Evolutionary conservation across 2,888 invertebrate species (phyloP).

Genomic region (Schizaphis graminum): DNA sequence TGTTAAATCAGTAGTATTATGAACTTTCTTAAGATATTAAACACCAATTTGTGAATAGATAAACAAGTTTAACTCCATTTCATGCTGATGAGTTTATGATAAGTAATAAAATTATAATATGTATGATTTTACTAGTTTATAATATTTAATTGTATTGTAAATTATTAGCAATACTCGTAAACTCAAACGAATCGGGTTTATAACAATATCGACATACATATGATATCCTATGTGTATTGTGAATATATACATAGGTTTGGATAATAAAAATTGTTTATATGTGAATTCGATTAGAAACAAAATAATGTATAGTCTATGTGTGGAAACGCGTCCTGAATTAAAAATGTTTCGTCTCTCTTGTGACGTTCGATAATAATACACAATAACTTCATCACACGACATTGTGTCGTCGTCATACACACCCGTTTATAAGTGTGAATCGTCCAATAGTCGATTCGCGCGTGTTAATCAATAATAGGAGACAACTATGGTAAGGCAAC

Average conservation of each 20-base stretch:
- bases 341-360: slow-evolving; percentile 25
- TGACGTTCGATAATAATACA: background rate
- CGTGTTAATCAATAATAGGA: background rate
- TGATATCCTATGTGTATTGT: background rate
- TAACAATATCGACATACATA: background rate
- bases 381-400: background rate
- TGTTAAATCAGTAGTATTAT: background rate
- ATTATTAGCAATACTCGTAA: background rate
- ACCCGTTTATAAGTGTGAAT: background rate
- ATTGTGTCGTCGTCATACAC: background rate
- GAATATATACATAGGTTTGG: background rate
- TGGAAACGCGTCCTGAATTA: background rate
- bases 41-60: background rate
- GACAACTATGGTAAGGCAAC: background rate
- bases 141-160: background rate
- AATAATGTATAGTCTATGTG: background rate
- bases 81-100: background rate
- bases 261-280: background rate
- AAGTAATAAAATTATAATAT: too few species aligned
- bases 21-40: background rate
- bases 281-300: background rate
- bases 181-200: background rate
- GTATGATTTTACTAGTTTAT: too few species aligned
- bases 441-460: background rate
- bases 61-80: background rate